A percentile compares a stretch with the other conserved stretches of the same genome.
phyloP scores from a whole-genome alignment of 2,888 invertebrate genomes.

The Euzetes globulus region DNA sequence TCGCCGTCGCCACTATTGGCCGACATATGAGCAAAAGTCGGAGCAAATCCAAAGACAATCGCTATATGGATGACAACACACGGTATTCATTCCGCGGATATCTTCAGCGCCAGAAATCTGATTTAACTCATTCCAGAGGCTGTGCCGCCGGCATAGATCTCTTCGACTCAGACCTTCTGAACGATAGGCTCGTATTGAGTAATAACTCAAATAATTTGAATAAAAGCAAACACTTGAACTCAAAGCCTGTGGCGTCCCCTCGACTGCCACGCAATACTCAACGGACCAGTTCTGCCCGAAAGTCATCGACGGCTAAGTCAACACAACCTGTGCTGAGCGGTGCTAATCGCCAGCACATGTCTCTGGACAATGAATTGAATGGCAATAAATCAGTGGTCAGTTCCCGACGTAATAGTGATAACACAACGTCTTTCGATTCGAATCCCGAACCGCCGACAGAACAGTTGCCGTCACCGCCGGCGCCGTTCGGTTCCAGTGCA shows the following conservation, averaged over 20 bases:
- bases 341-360: neutral
- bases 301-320: conserved; percentile 20
- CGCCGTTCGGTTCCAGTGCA: conserved; percentile 19
- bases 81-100: conserved; percentile 36
- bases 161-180: conserved; percentile 40
- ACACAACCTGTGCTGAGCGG: neutral
- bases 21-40: conserved; percentile 17
- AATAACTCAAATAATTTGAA: conserved; percentile 24
- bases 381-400: conserved; percentile 16
- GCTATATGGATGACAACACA: neutral
- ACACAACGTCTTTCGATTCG: neutral
- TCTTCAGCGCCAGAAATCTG: conserved; percentile 44
- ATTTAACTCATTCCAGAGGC: conserved; percentile 45
- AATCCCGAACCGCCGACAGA: neutral
- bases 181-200: conserved; percentile 35
- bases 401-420: conserved; percentile 22
- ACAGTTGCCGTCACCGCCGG: conserved; percentile 25
- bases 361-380: neutral
- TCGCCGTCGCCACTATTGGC: conserved; percentile 17
- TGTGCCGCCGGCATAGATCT: conserved; percentile 33
- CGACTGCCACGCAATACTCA: conserved; percentile 37
- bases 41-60: conserved; percentile 30
- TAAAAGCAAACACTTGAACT: conserved; percentile 35
- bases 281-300: conserved; percentile 6
- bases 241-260: conserved; percentile 43